Conservation (phyloP, 2,888 invertebrate genomes). For the Teleogryllus oceanicus region DNA sequence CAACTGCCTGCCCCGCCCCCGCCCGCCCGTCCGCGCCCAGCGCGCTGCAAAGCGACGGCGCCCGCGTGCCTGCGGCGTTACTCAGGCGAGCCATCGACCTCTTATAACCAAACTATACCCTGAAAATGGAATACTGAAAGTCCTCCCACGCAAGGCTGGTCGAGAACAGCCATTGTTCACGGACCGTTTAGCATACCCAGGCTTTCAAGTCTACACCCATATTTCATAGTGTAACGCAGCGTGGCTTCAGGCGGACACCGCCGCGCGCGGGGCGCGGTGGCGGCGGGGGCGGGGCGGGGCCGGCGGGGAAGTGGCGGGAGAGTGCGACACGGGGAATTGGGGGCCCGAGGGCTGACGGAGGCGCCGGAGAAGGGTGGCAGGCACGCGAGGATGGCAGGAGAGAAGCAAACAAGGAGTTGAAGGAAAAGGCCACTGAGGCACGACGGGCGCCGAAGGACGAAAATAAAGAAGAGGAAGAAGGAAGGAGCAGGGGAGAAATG, state of each 20-base stretch:
- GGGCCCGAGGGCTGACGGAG: not conserved
- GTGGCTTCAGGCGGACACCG: not conserved
- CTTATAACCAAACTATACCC: not conserved
- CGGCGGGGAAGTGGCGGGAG: not conserved
- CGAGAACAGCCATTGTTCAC: not conserved
- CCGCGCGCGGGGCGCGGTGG: not conserved
- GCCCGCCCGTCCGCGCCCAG: too few relatives aligned
- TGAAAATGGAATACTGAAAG: not conserved
- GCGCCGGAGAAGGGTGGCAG: not conserved
- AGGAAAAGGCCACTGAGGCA: too few relatives aligned
- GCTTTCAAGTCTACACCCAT: not conserved
- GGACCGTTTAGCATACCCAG: not conserved
- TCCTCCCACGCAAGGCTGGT: not conserved
- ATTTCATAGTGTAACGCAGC: conserved; percentile 11
- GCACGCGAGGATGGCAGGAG: not conserved
- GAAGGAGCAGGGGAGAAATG: too few relatives aligned
- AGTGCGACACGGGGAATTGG: not conserved
- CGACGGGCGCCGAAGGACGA: too few relatives aligned
- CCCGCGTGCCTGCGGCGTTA: not conserved
- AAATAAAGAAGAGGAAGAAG: too few relatives aligned
- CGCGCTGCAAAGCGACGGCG: too few relatives aligned
- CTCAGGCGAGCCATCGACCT: not conserved
- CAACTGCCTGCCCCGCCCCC: too few relatives aligned
- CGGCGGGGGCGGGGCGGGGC: not conserved
- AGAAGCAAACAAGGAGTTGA: not conserved